phyloP scores from a whole-genome alignment of 1,140 invertebrate species.

The Formica selysi region DNA sequence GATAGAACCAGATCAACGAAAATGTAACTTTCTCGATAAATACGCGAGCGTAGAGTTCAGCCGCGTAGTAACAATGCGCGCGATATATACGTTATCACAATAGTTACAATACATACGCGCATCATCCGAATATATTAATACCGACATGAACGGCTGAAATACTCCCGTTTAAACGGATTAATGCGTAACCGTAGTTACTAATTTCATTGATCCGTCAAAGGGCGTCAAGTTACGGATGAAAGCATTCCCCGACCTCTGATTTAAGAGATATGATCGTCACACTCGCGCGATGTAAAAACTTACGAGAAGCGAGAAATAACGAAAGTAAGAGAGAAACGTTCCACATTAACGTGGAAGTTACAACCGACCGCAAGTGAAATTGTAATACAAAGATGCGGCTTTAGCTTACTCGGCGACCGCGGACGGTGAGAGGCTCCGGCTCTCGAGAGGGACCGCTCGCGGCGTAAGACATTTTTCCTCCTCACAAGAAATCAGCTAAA shows the following conservation, averaged over 20 bases:
- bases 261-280: constrained; percentile 4
- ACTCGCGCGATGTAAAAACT: neutral
- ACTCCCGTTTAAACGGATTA: constrained; percentile 35
- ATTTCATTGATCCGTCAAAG: constrained; percentile 33
- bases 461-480: constrained; percentile 37
- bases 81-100: constrained; percentile 17
- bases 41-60: constrained; percentile 12
- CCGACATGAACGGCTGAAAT: constrained; percentile 20
- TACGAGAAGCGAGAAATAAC: constrained; percentile 24
- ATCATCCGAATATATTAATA: constrained; percentile 59
- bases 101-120: constrained; percentile 38
- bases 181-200: constrained; percentile 20
- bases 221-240: neutral
- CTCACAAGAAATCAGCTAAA: constrained; percentile 53
- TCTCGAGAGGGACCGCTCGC: constrained; percentile 28
- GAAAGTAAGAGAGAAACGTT: constrained; percentile 45
- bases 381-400: constrained; percentile 43
- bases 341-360: constrained; percentile 39
- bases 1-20: constrained; percentile 55
- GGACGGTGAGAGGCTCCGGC: neutral
- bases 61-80: constrained; percentile 38
- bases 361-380: constrained; percentile 39
- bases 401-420: constrained; percentile 26
- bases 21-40: constrained; percentile 61
- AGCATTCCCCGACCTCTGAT: neutral